A percentile compares a stretch with the other conserved stretches of the same genome.
Conservation (phyloP, 1,140 invertebrate genomes). For the Zaprionus taronus region DNA sequence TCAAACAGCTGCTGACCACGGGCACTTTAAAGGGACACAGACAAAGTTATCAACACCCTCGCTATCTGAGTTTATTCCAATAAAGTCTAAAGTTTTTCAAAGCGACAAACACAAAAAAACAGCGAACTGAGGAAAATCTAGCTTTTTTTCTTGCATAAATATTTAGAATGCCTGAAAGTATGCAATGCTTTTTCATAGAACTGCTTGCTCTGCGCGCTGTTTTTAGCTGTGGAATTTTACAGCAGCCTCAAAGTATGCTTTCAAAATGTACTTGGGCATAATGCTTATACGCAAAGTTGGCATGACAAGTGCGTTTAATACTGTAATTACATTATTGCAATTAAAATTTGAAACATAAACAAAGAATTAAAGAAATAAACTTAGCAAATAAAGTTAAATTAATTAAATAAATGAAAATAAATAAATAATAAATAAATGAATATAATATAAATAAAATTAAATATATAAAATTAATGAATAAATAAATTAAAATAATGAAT, state of each 20-base stretch:
- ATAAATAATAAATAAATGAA: background rate
- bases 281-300: background rate
- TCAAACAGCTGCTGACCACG: background rate
- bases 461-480: background rate
- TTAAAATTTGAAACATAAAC: background rate
- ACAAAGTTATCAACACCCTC: background rate
- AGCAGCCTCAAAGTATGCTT: conserved; percentile 65
- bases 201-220: background rate
- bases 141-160: background rate
- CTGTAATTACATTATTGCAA: conserved; percentile 6
- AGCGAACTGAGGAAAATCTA: too few relatives aligned
- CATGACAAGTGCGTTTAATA: conserved; percentile 5
- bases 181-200: background rate
- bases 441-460: too few relatives aligned
- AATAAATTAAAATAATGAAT: background rate
- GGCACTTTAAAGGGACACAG: background rate
- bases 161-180: conserved; percentile 11
- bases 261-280: conserved; percentile 3
- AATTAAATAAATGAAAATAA: background rate
- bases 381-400: background rate
- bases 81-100: too few relatives aligned
- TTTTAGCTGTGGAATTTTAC: background rate
- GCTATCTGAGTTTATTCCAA: too few relatives aligned
- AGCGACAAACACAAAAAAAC: too few relatives aligned
- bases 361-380: background rate